Base-by-base conservation (phyloP, 2,888 invertebrate genomes). In the Oithona nana region DNA sequence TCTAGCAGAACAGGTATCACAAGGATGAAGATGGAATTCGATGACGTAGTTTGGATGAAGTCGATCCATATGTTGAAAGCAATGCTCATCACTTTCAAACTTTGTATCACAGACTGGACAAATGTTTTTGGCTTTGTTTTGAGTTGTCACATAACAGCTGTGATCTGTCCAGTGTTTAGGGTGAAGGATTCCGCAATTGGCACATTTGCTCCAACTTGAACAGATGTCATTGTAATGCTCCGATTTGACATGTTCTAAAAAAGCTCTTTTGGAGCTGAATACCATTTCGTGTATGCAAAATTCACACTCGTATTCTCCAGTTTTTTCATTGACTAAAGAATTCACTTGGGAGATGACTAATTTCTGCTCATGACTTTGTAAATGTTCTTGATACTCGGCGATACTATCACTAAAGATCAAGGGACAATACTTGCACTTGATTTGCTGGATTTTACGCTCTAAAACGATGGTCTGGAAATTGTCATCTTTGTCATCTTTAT, bases 311-410 rank as follows among this genome's bases (percentile, higher is more conserved):
- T 11, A 39, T 39, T 39, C 16, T 6, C 8, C 6, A 16, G 8
- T 16, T 6, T 39, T 39, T 39, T 6, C 16, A 6, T 39, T 6
- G 8, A 39, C 39, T 11, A 6, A 11, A 6, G 16, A 39, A 16
- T 39, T 39, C 8, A 6, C 39, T 6, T 39, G 6, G 16, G 8
- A 11, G 39, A 6, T 39, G 8, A 11, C 16, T 6, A 16, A 39
- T 11, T 6, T 89, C 89, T 65, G 56, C 65, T 2, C 39, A 39
- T 30, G 22, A 59, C 13, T 55, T n/a, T 39, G 29, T 22, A 57
- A 57, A 39, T 39, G 39, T 39, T 39, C 39, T 6, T 39, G 6
- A 16, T 39, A 39, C 39, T 39, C 39, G 6, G 8, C 8, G 6
- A 16, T 16, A 39, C 39, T 39, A n/a, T n/a, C n/a, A 16, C 39